phyloP scores from a whole-genome alignment of 2,888 invertebrate genomes.

The Sepioteuthis lessoniana region DNA sequence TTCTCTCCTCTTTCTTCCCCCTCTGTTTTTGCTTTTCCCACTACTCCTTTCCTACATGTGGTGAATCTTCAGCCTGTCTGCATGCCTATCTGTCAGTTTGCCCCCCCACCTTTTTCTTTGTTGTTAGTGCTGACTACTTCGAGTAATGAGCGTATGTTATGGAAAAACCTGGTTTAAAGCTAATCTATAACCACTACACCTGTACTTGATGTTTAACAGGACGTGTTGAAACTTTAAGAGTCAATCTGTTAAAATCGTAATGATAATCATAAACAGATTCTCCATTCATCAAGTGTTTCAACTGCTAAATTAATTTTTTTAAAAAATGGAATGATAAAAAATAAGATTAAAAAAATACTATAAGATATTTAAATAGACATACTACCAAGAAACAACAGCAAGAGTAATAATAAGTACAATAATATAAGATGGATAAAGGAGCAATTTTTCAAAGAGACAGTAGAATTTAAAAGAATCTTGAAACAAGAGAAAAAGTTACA shows the following conservation, averaged over 20 bases:
- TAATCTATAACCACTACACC: constrained; percentile 20
- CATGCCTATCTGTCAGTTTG: background rate
- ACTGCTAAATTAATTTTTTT: background rate
- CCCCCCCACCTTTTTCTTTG: background rate
- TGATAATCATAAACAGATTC: no score
- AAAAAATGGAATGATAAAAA: background rate
- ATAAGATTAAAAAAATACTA: background rate
- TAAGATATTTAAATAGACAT: no score
- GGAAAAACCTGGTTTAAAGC: background rate
- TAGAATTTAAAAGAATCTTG: no score
- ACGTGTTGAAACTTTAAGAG: background rate
- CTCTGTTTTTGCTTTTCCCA: background rate
- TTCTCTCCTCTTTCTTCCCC: background rate
- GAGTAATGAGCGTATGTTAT: background rate
- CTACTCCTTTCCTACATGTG: constrained; percentile 8
- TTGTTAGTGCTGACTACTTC: background rate
- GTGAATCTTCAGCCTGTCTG: background rate
- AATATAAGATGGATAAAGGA: no score
- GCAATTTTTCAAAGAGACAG: no score
- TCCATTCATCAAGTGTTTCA: constrained; percentile 24
- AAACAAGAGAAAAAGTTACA: no score
- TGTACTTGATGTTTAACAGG: background rate
- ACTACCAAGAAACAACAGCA: no score
- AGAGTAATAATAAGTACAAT: no score
- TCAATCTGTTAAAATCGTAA: no score